Evolutionary conservation across 2,888 invertebrate species (phyloP).

Genomic region (Noctuana brunneofusca): DNA sequence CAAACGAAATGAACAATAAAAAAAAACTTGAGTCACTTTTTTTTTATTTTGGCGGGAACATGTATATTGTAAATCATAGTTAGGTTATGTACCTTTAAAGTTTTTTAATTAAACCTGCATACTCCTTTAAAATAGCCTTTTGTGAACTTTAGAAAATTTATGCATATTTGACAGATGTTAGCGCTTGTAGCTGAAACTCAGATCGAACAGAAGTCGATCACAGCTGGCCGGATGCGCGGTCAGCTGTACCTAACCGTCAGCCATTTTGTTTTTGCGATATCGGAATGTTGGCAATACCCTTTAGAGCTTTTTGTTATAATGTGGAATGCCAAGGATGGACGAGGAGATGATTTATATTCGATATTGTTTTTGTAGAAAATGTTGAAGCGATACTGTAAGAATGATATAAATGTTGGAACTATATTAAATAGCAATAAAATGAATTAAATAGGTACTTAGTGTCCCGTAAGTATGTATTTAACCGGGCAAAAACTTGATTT

Average conservation of each 20-base stretch:
- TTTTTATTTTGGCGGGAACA: too few relatives aligned
- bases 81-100: too few relatives aligned
- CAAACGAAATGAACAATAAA: too few relatives aligned
- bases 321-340: slow-evolving; percentile 1
- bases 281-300: slow-evolving; percentile 24
- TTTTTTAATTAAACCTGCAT: too few relatives aligned
- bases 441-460: too few relatives aligned
- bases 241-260: slow-evolving; percentile 39
- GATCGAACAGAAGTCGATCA: slow-evolving; percentile 33
- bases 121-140: not conserved
- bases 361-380: not conserved
- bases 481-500: too few relatives aligned
- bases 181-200: slow-evolving; percentile 3
- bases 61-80: too few relatives aligned
- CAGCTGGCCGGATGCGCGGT: slow-evolving; percentile 44
- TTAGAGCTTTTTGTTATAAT: not conserved
- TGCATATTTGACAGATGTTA: slow-evolving; percentile 36
- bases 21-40: too few relatives aligned
- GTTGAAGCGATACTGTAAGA: not conserved
- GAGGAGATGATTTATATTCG: not conserved
- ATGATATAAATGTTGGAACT: not conserved
- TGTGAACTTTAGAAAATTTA: not conserved
- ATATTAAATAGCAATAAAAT: too few relatives aligned
- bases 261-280: slow-evolving; percentile 32
- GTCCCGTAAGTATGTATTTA: too few relatives aligned